Evolutionary conservation across 2,797 vertebrate species (phyloP), one percentile per base, ranked within the genome.

Genomic region (Falco rusticolus): DNA sequence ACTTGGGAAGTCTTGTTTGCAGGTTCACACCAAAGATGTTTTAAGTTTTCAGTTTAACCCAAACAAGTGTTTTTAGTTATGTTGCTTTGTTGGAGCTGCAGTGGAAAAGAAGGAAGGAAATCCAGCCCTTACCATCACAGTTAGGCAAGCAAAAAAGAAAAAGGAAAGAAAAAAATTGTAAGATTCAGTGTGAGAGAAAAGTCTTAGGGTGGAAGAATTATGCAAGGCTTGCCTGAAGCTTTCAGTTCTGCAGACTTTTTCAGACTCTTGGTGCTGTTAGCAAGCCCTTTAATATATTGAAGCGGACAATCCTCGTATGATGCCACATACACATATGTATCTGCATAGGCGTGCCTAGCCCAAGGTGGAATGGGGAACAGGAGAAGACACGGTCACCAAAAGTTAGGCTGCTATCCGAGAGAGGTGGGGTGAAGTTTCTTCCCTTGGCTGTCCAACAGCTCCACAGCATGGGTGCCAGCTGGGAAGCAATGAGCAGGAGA

Each of bases 21-120:
- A 94, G 94, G 91, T 94, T 96, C 81, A 92, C 92, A 94, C 94
- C 89, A 94, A 87, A 96, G 93, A 93, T 84, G 79, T 86, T 95
- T 94, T 47, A 81, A 93, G 95, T 96, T 96, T 95, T 79, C 92
- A 68, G 66, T 50, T 88, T 41, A 86, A 76, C 54, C 47, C 72
- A 81, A 86, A 72, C 65, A 86, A 95, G 33, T 94, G 89, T 4
- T 97, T 95, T 93, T 17, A 65, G 78, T 93, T 94, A 89, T 0
- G 19, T 87, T 80, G 72, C 54, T 95, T 84, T 89, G 87, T 80
- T 83, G 48, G 17, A 82, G 50, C 45, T 77, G 74, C 78, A 56
- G 51, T 3, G 1, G 28, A 86, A 90, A 86, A 84, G 48, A 75
- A 90, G 86, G 48, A 56, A 82, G 61, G 26, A 41, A 71, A 75